phyloP scores from a whole-genome alignment of 2,888 invertebrate genomes.

The Eugnorisma glareosa region DNA sequence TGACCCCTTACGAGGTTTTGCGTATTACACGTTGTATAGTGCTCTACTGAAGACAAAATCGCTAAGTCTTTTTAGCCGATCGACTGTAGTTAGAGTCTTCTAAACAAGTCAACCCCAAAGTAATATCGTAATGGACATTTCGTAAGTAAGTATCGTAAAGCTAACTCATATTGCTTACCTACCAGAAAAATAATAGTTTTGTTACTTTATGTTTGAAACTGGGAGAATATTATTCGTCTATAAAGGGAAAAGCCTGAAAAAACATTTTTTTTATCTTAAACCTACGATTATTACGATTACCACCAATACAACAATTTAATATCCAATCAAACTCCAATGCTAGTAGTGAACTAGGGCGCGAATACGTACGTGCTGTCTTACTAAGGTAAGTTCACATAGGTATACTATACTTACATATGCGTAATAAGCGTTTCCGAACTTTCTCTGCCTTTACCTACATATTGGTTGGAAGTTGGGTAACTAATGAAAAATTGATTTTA shows the following conservation, averaged over 20 bases:
- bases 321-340: constrained; percentile 54
- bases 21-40: no score
- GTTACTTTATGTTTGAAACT: not conserved
- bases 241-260: not conserved
- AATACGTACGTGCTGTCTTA: constrained; percentile 56
- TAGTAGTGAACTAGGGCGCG: constrained; percentile 56
- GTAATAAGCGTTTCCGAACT: constrained; percentile 57
- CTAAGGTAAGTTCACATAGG: constrained; percentile 45
- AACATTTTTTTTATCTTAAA: not conserved
- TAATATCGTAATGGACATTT: not conserved
- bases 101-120: not conserved
- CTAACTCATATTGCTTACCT: not conserved
- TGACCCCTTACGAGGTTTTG: no score
- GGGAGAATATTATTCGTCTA: not conserved
- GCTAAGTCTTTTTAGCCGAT: not conserved
- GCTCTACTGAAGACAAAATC: not conserved
- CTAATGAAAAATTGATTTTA: constrained; percentile 48
- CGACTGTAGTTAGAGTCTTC: not conserved
- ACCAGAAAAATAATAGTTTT: not conserved
- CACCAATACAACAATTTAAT: not conserved
- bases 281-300: not conserved
- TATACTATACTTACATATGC: no score
- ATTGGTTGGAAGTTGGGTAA: constrained; percentile 28
- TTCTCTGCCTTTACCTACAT: constrained; percentile 34
- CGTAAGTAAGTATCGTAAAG: not conserved